Percentiles rank a stretch among this genome's conserved stretches.
These are phyloP conservation scores for Drosophila ustulata DNA, from an alignment of 2,888 invertebrate genomes.

Conservation along the genomic window DNA sequence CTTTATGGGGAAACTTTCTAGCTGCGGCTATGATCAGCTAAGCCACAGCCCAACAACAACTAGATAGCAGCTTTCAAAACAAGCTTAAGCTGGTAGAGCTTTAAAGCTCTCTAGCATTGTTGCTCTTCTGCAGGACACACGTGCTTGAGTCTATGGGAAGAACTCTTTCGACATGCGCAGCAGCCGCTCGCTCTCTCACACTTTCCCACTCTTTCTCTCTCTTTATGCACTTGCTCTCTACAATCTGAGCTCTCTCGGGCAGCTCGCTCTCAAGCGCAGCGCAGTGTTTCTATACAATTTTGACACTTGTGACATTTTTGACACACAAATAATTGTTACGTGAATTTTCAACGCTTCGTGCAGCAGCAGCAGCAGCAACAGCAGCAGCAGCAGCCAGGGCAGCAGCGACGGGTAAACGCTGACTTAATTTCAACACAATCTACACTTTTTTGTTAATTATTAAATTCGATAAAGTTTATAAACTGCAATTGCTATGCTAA, in stretches of 20 bases:
- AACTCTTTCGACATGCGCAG: slow-evolving; percentile 54
- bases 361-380: slow-evolving; percentile 59
- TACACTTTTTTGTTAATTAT: slow-evolving; percentile 7
- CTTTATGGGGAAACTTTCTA: background rate
- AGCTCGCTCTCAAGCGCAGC: slow-evolving; percentile 53
- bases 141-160: slow-evolving; percentile 37
- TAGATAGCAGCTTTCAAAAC: slow-evolving; percentile 9
- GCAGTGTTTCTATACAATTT: slow-evolving; percentile 64
- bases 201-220: slow-evolving; percentile 18
- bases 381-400: slow-evolving; percentile 61
- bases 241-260: background rate
- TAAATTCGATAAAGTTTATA: slow-evolving; percentile 10
- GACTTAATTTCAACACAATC: slow-evolving; percentile 10
- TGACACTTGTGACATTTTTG: slow-evolving; percentile 81
- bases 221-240: background rate
- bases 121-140: slow-evolving; percentile 61
- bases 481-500: background rate
- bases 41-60: background rate
- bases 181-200: slow-evolving; percentile 6
- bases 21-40: slow-evolving; percentile 35
- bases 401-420: slow-evolving; percentile 43
- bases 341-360: slow-evolving; percentile 79
- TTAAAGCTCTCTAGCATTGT: slow-evolving; percentile 41
- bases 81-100: slow-evolving; percentile 29
- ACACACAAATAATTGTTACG: slow-evolving; percentile 84